These are phyloP conservation scores for Fistularia commersonii DNA, from an alignment of 2,797 vertebrate species.

Conservation along the genomic window DNA sequence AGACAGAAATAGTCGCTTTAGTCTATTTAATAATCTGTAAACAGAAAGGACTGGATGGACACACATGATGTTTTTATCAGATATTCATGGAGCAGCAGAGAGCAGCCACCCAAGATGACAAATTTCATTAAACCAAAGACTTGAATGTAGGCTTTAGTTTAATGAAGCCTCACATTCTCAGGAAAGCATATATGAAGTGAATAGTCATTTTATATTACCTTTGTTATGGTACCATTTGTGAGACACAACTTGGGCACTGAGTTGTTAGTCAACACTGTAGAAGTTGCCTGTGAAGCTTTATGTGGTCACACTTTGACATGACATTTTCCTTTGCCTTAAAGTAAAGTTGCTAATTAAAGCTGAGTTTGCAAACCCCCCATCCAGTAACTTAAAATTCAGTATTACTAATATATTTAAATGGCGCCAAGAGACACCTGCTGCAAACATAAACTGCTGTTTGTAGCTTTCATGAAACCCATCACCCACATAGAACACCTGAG, in stretches of 20 bases:
- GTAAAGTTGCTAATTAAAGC: no score
- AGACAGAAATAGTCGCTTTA: not conserved
- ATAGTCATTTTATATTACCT: not conserved
- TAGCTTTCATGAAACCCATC: no score
- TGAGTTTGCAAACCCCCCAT: no score
- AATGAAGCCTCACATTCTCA: no score
- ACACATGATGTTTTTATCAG: conserved; percentile 25
- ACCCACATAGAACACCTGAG: no score
- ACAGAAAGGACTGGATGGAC: conserved; percentile 15
- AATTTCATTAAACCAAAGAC: conserved; percentile 11
- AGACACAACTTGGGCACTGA: not conserved
- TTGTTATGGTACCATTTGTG: not conserved
- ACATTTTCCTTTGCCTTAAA: no score
- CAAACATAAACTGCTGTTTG: no score
- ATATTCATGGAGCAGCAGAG: conserved; percentile 3
- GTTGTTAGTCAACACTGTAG: not conserved
- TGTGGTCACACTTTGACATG: not conserved
- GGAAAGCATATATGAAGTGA: not conserved
- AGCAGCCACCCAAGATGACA: conserved; percentile 6
- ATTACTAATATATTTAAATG: no score
- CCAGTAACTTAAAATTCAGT: no score
- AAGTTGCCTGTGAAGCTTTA: no score
- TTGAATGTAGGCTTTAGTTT: conserved; percentile 1
- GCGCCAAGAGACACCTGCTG: no score
- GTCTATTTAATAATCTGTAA: conserved; percentile 4